Base-by-base conservation (phyloP, 2,113 vertebrate species). In the Platichthys flesus region DNA sequence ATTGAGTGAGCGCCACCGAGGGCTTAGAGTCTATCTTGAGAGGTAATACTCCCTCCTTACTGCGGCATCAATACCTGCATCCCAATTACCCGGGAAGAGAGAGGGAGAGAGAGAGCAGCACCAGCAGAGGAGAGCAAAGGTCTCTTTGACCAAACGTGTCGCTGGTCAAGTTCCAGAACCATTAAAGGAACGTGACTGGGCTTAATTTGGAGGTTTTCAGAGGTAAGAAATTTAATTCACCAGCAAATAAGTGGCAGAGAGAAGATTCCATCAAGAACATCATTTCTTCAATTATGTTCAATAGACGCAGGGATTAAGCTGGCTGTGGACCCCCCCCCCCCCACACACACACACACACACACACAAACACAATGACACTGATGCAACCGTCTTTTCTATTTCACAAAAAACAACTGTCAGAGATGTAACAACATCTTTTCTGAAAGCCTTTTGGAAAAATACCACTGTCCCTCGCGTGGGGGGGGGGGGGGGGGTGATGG, bases 11-110 rank as follows among this genome's bases (percentile, higher is more conserved):
- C 51, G 16, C 66, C 76, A 88, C 69, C 18, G 3, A 79, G 75
- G 81, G 86, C 75, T 84, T 78, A 61, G 59, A 86, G 74, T 89
- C 82, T 74, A 82, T 85, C 83, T 74, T 7, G 68, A 87, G 81
- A 79, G 60, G 76, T 87, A 87, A 91, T 80, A 82, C 81, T 87
- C 78, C 54, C 78, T 66, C 54, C 71, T 81, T 55, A 58, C 82
- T 81, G 71, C 61, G 66, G 72, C 71, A 72, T 79, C 87, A 62
- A 70, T 2, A 83, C 83, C 84, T 85, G 87, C 86, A 92, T 90
- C 73, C 61, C 81, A 86, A 85, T 81, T 31, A 88, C 74, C 72
- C 14, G 16, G 67, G 74, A 3, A 31, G 52, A 63, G 47, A 66
- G 56, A 6, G 45, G 63, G 45, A 66, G 40, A 15, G 35, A n/a